Evolutionary conservation across 2,797 vertebrate genomes (phyloP), one percentile per base, ranked within the genome.

Genomic region (Pygocentrus nattereri): DNA sequence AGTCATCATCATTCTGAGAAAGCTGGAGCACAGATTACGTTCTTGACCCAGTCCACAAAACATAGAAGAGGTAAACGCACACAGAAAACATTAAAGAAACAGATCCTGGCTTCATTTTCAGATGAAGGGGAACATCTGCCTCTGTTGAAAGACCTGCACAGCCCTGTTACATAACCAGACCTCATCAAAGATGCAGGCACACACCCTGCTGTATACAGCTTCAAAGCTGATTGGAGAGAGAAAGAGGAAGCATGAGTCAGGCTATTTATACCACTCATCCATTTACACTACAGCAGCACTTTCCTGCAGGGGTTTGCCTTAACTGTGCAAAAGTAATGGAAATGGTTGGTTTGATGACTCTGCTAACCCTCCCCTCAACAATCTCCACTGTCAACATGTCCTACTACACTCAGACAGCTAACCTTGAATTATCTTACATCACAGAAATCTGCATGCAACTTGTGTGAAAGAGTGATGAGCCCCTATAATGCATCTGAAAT

Each of bases 151-250:
- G 68, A 27, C 68, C 23, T 18, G 30, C 19, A 27, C 25, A 62
- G 34, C 25, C 11, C 27, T 23, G 21, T 64, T 62, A 62, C 59
- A 72, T 62, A 61, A 75, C 31, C n/a, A 72, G 58, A 38, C 30
- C 31, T n/a, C 31, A 64, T 73, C 38, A 54, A 38, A 64, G 47
- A 80, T 62, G 59, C 16, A 74, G 38, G 30, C 30, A 67, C 70
- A 44, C 23, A 56, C 61, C 34, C 38, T 31, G 18, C 18, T 30
- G 59, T n/a, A 31, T 16, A 30, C 49, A 44, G 58, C 59, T 65
- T 80, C 71, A 62, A 80, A 72, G 69, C 69, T 79, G 69, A 79
- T 49, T 27, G 44, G 7, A 34, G 21, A n/a, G 13, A 31, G 44
- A 1, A 19, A 30, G 58, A 3, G 44, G 16, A 30, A 25, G 61